phyloP scores from a whole-genome alignment of 1,140 invertebrate genomes.

The Saccostrea glomerata region DNA sequence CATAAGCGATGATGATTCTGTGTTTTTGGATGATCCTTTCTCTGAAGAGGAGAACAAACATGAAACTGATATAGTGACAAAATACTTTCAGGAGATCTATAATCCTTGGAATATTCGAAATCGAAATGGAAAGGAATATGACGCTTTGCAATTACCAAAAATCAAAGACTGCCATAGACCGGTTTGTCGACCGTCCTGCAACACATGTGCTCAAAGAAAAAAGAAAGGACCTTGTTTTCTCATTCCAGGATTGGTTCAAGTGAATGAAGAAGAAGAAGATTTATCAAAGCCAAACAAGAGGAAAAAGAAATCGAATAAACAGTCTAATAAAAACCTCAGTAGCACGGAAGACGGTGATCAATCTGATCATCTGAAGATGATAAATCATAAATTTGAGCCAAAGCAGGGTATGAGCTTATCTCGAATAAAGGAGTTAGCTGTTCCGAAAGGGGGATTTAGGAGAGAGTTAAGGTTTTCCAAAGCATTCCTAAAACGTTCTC shows the following conservation, averaged over 20 bases:
- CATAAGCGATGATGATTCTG: constrained; percentile 1
- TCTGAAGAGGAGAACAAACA: neutral
- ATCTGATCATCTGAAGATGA: neutral
- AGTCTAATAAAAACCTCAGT: neutral
- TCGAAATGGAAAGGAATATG: constrained; percentile 28
- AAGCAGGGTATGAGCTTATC: neutral
- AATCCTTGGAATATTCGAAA: constrained; percentile 46
- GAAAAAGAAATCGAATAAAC: constrained; percentile 1
- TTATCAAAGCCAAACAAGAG: neutral
- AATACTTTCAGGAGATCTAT: constrained; percentile 1
- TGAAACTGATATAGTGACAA: neutral
- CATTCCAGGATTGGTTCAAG: constrained; percentile 35
- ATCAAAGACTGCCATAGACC: constrained; percentile 49
- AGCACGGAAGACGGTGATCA: too few relatives aligned
- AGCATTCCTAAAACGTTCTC: neutral
- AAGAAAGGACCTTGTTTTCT: constrained; percentile 48
- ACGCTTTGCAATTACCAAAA: constrained; percentile 36
- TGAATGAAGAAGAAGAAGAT: neutral
- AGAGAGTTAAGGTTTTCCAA: constrained; percentile 35
- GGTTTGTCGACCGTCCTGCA: constrained; percentile 42
- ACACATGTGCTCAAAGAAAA: constrained; percentile 43
- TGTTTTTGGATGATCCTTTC: neutral
- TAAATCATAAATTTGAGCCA: neutral
- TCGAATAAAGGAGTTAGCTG: neutral
- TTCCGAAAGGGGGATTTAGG: constrained; percentile 32